phyloP scores from a whole-genome alignment of 2,797 vertebrate genomes.

The Pelochelys cantorii region DNA sequence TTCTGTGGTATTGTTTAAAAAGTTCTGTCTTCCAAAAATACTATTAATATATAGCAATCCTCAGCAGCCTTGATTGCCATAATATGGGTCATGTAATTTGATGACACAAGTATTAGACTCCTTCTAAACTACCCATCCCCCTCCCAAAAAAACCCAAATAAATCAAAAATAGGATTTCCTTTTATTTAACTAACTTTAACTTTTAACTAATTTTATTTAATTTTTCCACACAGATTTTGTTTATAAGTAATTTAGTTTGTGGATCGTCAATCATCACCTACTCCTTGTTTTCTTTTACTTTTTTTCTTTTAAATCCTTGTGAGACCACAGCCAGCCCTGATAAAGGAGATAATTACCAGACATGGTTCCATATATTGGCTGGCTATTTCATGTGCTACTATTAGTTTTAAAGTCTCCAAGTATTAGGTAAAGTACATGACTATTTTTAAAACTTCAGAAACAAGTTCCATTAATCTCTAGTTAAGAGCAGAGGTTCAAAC shows the following conservation, averaged over 20 bases:
- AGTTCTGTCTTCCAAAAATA: fast-evolving
- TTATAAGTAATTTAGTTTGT: background rate
- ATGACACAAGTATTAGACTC: fast-evolving
- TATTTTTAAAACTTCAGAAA: background rate
- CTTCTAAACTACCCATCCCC: background rate
- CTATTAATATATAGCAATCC: background rate
- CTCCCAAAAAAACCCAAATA: fast-evolving
- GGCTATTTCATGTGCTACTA: background rate
- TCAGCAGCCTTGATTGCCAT: background rate
- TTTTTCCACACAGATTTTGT: background rate
- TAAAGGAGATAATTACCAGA: fast-evolving
- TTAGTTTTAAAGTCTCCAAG: background rate
- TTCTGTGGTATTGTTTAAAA: background rate
- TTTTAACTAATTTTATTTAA: background rate
- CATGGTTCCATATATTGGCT: background rate
- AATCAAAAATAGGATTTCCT: background rate
- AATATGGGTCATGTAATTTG: background rate
- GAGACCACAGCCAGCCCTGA: background rate
- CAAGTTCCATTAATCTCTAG: background rate
- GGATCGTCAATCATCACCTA: background rate
- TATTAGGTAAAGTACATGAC: background rate
- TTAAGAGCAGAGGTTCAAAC: fast-evolving
- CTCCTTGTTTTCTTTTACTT: background rate
- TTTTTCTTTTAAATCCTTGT: background rate
- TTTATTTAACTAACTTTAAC: fast-evolving